Evolutionary conservation across 2,888 invertebrate species (phyloP), one percentile per base, ranked within the genome.

Genomic region (Coenonympha arcania): DNA sequence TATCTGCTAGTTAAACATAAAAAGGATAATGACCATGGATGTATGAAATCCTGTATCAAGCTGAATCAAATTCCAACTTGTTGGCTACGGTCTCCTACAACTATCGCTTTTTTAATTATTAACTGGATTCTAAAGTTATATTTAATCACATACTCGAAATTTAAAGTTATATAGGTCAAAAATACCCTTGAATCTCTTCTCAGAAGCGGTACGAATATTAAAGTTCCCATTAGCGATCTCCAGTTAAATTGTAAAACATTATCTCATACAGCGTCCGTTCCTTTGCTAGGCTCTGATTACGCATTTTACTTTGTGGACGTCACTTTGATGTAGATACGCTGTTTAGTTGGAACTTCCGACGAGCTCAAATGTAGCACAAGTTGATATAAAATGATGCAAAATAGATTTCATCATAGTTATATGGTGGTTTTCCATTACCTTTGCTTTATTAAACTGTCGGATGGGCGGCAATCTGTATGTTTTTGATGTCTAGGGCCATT

Each of bases 291-390:
- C 47, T 55, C 47, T 48, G 42, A 55, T 52, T 55, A 52, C 46
- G 49, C 43, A 43, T 52, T 55, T 55, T 40, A 49, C 52, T 55
- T 52, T 52, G 55, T 44, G 50, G 31, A 41, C 46, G 40, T 52
- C 43, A 22, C 40, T 47, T 26, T 52, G 40, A 55, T 47, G 43
- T 20, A n/a, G n/a, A n/a, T n/a, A 13, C 26, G 49, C 33, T 30
- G 28, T 55, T 44, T 43, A 48, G 47, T 31, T 47, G 40, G 47
- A 50, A 52, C 30, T 39, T 48, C 36, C 36, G 37, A 40, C 48
- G 41, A 36, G 47, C 33, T 40, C 28, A 30, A 43, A 42, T 42
- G 22, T 20, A 30, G 40, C 37, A 26, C 22, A 43, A 28, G 41
- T 44, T n/a, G 44, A 44, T 22, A 43, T 39, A 6, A 15, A 39